Conservation (phyloP, 2,113 vertebrate species). For the Proterorhinus semilunaris region DNA sequence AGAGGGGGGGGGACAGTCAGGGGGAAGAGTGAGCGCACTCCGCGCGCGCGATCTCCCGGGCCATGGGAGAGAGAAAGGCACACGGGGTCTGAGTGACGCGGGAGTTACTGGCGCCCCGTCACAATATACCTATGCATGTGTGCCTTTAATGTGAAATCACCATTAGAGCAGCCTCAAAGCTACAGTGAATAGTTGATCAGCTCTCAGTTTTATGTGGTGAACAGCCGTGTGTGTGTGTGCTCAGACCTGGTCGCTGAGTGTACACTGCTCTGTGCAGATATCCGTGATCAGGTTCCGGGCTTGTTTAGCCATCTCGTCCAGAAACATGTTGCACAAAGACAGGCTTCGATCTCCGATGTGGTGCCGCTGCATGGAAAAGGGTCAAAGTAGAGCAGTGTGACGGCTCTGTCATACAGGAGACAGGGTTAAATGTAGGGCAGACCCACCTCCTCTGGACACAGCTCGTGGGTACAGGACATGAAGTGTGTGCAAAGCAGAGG, state of each 20-base stretch:
- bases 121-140: too few species aligned
- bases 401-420: too few species aligned
- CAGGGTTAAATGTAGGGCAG: neutral
- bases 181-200: too few species aligned
- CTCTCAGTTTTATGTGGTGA: too few species aligned
- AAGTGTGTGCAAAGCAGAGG: slow-evolving; percentile 97
- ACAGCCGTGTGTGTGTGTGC: neutral
- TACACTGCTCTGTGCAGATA: slow-evolving; percentile 98
- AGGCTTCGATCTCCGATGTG: slow-evolving; percentile 98
- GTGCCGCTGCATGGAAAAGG: slow-evolving; percentile 80
- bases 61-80: too few species aligned
- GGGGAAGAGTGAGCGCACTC: too few species aligned
- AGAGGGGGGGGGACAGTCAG: too few species aligned
- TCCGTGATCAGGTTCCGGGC: slow-evolving; percentile 98
- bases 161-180: too few species aligned
- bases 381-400: neutral
- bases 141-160: too few species aligned
- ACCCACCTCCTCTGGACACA: slow-evolving; percentile 95
- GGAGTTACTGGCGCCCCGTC: too few species aligned
- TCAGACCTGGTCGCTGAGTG: slow-evolving; percentile 94
- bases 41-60: too few species aligned
- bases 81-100: too few species aligned
- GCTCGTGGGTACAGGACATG: slow-evolving; percentile 98
- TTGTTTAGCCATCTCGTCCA: slow-evolving; percentile 99
- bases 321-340: slow-evolving; percentile 98